These are phyloP conservation scores for Bugula neritina DNA, from an alignment of 2,888 invertebrate genomes.

Conservation along the genomic window DNA sequence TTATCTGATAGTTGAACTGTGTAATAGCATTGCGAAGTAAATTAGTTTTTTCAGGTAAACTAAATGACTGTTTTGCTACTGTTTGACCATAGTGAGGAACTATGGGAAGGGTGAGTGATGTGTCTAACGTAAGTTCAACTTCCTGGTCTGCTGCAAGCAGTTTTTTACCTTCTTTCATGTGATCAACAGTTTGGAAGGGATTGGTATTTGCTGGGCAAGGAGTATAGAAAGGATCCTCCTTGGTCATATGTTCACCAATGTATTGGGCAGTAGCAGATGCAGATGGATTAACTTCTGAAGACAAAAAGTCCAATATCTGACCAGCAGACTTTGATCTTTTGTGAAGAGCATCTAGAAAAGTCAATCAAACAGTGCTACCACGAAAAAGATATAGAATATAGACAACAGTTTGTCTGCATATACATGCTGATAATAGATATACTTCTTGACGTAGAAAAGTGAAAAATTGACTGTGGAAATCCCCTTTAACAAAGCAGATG, in stretches of 20 bases:
- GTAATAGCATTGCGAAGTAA: not conserved
- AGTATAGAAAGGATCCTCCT: constrained; percentile 51
- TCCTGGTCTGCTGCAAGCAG: constrained; percentile 6
- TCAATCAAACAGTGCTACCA: too few relatives aligned
- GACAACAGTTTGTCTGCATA: too few relatives aligned
- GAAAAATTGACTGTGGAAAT: too few relatives aligned
- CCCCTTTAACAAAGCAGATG: too few relatives aligned
- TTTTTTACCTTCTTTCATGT: constrained; percentile 37
- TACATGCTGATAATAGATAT: too few relatives aligned
- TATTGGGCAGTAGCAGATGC: constrained; percentile 62
- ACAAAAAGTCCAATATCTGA: constrained; percentile 35
- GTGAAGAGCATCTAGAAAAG: constrained; percentile 5
- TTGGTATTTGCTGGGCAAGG: constrained; percentile 40
- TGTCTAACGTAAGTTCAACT: not conserved
- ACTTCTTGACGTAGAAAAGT: too few relatives aligned
- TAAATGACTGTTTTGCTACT: not conserved
- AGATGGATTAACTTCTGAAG: constrained; percentile 54
- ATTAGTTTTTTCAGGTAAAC: constrained; percentile 7
- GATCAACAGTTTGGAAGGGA: constrained; percentile 43
- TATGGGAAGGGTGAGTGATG: constrained; percentile 10
- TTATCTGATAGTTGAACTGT: constrained; percentile 8
- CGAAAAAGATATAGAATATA: too few relatives aligned
- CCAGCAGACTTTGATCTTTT: constrained; percentile 26
- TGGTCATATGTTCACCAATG: constrained; percentile 77
- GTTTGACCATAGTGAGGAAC: not conserved